These are phyloP conservation scores for Luidia sarsii DNA, from an alignment of 53 echinoderm and acorn worm genomes.

Conservation along the genomic window DNA sequence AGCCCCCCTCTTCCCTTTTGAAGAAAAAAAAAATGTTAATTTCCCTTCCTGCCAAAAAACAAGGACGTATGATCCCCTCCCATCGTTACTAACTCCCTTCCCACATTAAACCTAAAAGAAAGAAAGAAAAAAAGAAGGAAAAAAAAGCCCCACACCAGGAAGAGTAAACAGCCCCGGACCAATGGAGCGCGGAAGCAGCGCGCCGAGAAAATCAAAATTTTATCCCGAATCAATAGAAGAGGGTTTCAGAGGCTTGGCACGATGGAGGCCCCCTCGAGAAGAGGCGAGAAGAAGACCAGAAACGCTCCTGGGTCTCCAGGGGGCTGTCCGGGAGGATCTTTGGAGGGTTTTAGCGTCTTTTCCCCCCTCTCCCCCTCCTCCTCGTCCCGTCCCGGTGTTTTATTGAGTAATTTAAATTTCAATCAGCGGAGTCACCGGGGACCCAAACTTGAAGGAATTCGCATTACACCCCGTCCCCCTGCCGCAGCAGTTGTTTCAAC, in stretches of 20 bases:
- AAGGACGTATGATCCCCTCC: slow-evolving; percentile 14
- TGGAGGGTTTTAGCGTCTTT: slow-evolving; percentile 51
- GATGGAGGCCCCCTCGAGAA: too few species aligned
- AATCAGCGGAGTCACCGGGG: slow-evolving; percentile 42
- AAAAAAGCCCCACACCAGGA: slow-evolving; percentile 29
- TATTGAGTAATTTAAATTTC: slow-evolving; percentile 62
- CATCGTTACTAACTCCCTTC: too few species aligned
- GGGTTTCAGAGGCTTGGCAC: slow-evolving; percentile 8
- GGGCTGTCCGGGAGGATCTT: slow-evolving; percentile 29
- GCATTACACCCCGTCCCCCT: slow-evolving; percentile 32
- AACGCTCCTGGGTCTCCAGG: slow-evolving; percentile 1
- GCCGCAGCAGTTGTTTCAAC: slow-evolving; percentile 25
- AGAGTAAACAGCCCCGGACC: slow-evolving; percentile 40
- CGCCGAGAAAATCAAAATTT: slow-evolving; percentile 53
- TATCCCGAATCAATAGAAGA: slow-evolving; percentile 52
- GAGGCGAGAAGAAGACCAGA: background rate
- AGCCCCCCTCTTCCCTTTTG: too few species aligned
- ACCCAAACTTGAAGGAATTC: slow-evolving; percentile 45
- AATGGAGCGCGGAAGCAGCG: slow-evolving; percentile 28
- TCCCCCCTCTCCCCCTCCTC: background rate
- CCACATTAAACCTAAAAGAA: too few species aligned
- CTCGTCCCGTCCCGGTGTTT: slow-evolving; percentile 14
- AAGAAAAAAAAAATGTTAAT: slow-evolving; percentile 57
- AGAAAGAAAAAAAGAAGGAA: too few species aligned
- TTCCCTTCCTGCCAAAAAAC: slow-evolving; percentile 52